Evolutionary conservation across 2,888 invertebrate species (phyloP).

Genomic region (Athripsodes cinereus): DNA sequence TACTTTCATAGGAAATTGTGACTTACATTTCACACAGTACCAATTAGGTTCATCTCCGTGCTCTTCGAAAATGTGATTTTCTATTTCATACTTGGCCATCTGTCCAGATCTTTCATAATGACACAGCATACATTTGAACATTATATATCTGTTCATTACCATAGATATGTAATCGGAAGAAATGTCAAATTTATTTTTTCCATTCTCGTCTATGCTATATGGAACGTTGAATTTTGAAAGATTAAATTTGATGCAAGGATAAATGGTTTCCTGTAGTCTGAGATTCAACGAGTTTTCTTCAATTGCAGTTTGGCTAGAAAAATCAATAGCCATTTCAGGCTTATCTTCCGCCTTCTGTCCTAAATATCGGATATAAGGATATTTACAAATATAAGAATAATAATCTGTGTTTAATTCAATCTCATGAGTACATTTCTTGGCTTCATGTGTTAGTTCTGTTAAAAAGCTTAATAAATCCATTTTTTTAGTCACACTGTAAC

Average conservation of each 20-base stretch:
- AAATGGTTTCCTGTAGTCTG: conserved; percentile 4
- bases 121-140: conserved; percentile 7
- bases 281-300: conserved; percentile 3
- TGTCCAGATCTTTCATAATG: background rate
- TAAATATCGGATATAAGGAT: conserved; percentile 8
- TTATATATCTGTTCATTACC: background rate
- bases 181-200: background rate
- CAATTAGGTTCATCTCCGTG: conserved; percentile 12
- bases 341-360: background rate
- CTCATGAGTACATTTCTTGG: conserved; percentile 1
- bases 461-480: background rate
- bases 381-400: background rate
- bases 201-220: background rate
- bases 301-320: background rate
- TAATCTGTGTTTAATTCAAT: conserved; percentile 9
- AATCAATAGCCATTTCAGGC: background rate
- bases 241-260: background rate
- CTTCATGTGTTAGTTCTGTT: conserved; percentile 1
- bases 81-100: conserved; percentile 1
- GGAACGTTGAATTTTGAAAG: conserved; percentile 2
- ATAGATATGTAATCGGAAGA: background rate
- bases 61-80: conserved; percentile 2
- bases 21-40: conserved; percentile 4
- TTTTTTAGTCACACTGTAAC: background rate
- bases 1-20: background rate